Evolutionary conservation across 2,113 vertebrate species (phyloP), one percentile per base, ranked within the genome.

Genomic region (Lampris incognitus): DNA sequence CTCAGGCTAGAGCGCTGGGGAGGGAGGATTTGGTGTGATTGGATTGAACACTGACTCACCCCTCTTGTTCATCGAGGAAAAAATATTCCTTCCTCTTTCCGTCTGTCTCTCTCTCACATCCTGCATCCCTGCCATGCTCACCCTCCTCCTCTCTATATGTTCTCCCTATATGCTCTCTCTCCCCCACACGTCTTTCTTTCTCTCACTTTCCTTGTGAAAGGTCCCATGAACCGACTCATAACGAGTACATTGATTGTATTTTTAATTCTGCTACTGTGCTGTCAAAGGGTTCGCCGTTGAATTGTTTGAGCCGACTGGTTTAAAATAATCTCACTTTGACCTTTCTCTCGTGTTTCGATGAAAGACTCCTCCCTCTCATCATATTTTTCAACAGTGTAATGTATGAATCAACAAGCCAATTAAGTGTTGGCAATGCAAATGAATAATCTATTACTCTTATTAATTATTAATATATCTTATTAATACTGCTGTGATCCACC

Each of bases 11-110:
- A 1, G 1, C 59, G 51, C 78, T 81, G 60, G 51, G 70, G 76
- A 74, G 77, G 56, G 66, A 64, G 79, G 87, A 87, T 91, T 92
- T 89, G 66, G 79, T 60, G 66, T 82, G 69, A 89, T 89, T 92
- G 76, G 79, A 82, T 77, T 69, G 69, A 84, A 84, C 75, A 78
- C 71, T 62, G 71, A 79, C 85, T 92, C 77, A 76, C 86, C 67
- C 61, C 42, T 65, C 76, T 84, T 40, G 36, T 66, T 80, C 85
- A 76, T 63, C 78, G 78, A 75, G 76, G n/a, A 64, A 66, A 79
- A 76, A 76, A 72, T 72, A 75, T 36, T 78, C 65, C 74, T 37
- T 63, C 48, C 81, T 37, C 50, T 64, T 72, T 61, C 10, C 37
- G 5, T 42, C 40, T 79, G 8, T 62, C n/a, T 65, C 57, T 64